Conservation (phyloP, 1,140 invertebrate genomes). For the Drosophila repletoides region DNA sequence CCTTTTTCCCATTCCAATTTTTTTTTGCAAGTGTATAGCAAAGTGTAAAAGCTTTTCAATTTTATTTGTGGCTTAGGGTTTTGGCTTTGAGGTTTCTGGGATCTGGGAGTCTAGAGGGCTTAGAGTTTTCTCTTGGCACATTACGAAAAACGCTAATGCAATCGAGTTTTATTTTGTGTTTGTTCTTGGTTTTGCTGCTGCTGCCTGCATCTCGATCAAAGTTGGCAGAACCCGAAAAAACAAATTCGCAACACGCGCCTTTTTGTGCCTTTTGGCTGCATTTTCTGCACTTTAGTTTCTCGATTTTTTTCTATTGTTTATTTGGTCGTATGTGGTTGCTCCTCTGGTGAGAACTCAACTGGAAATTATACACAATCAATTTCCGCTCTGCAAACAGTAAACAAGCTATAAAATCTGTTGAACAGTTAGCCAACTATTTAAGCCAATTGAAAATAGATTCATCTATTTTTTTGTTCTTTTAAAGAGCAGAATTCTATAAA, state of each 20-base stretch:
- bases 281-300: constrained; percentile 29
- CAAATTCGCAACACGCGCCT: constrained; percentile 38
- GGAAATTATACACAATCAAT: constrained; percentile 81
- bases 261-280: constrained; percentile 31
- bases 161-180: constrained; percentile 7
- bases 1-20: too few species aligned
- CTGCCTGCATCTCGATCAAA: constrained; percentile 1
- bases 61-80: background rate
- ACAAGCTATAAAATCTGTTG: constrained; percentile 51
- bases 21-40: too few species aligned
- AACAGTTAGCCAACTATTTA: constrained; percentile 47
- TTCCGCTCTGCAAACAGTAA: constrained; percentile 71
- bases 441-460: constrained; percentile 40
- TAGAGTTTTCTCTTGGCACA: constrained; percentile 19
- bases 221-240: constrained; percentile 27
- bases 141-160: constrained; percentile 20
- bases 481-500: background rate
- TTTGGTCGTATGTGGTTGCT: constrained; percentile 56
- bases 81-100: too few species aligned
- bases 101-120: background rate
- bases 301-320: constrained; percentile 47
- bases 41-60: constrained; percentile 65
- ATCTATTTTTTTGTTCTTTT: constrained; percentile 13
- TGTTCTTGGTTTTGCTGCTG: background rate
- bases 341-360: constrained; percentile 47